Base-by-base conservation (phyloP, 1,140 invertebrate species). In the Drosophila suzukii region DNA sequence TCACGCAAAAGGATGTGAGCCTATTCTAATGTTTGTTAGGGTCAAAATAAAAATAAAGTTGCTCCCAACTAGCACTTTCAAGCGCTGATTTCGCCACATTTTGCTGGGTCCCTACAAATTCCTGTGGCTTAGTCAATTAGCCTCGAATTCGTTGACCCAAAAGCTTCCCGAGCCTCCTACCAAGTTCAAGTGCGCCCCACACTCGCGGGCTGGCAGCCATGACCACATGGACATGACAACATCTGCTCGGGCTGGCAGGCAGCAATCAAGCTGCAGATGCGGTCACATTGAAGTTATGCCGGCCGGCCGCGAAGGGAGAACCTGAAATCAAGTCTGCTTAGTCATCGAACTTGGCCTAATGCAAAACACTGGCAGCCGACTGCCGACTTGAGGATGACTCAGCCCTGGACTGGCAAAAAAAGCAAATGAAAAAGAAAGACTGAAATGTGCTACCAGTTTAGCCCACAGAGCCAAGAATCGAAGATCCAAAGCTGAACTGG, bases 331-430 rank as follows among this genome's bases (percentile, higher is more conserved):
- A 76, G 60, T 78, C 65, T 82, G 82, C 83, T 86, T 88, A 86
- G 82, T 86, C 82, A 86, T 86, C 82, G 82, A 86, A 86, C 83
- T 88, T 86, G 83, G 82, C 78, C 78, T 82, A 88, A 88, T 86
- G 82, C 82, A 82, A 86, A 86, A 78, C 66, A 72, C 53, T 75
- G 56, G 53, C 67, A 81, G 78, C 57, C 51, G 57, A 66, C 49
- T 66, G 56, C 53, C 51, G 74, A 79, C 78, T 78, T 78, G 75
- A 54, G 47, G 71, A 85, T 85, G 82, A 85, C 82, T 85, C 82
- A 85, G 74, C 74, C 78, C 58, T 70, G 75, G 70, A 49, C 65
- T 36, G 53, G 20, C 74, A 68, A 85, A 75, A 63, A 73, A 50
- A 47, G 24, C 36, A 56, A 44, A 30, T 32, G 13, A 34, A 30